phyloP scores from a whole-genome alignment of 2,888 invertebrate genomes.

The Ophion slaviceki region DNA sequence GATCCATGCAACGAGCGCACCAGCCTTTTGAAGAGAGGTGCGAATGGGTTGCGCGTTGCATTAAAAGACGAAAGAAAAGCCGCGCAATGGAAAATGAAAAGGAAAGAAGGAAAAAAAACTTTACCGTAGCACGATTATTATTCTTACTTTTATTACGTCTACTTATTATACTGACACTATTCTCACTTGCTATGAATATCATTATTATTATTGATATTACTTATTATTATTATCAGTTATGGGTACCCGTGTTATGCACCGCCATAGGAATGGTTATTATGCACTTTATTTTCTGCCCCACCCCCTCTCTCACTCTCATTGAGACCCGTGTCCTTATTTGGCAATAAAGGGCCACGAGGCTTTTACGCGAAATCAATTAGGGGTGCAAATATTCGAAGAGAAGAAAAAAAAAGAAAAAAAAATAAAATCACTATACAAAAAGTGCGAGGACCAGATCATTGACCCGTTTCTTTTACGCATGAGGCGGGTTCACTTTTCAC shows the following conservation, averaged over 20 bases:
- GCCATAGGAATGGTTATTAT: no score
- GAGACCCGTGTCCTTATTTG: neutral
- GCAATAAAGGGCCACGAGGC: neutral
- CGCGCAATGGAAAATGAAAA: neutral
- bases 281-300: no score
- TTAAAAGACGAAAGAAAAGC: neutral
- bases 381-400: neutral
- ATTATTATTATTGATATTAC: no score
- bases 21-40: neutral
- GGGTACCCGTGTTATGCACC: no score
- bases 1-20: conserved; percentile 21
- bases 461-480: conserved; percentile 45
- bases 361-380: neutral
- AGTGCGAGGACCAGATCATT: conserved; percentile 30
- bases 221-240: no score
- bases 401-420: conserved; percentile 12
- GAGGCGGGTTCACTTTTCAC: conserved; percentile 49
- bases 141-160: no score
- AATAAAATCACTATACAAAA: conserved; percentile 13
- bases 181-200: no score
- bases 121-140: no score
- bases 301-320: no score
- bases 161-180: no score
- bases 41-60: conserved; percentile 24
- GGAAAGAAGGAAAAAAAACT: no score